These are phyloP conservation scores for Gymnoscelis rufifasciata DNA, from an alignment of 2,888 invertebrate genomes.

Conservation along the genomic window DNA sequence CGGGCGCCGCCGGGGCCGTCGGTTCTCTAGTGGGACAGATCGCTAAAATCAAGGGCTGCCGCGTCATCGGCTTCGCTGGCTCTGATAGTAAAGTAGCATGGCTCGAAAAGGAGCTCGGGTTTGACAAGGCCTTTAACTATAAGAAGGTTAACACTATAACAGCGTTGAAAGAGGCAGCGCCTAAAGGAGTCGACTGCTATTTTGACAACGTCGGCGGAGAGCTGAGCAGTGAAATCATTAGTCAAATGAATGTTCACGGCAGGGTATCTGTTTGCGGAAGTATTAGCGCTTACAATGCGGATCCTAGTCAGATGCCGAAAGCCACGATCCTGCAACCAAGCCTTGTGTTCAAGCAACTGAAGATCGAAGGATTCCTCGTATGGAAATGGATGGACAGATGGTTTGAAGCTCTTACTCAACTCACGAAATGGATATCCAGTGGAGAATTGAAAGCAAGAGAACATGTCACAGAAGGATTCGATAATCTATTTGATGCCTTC, in stretches of 20 bases:
- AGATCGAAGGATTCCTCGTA: conserved; percentile 80
- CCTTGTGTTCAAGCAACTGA: conserved; percentile 65
- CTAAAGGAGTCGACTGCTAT: conserved; percentile 85
- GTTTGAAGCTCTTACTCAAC: conserved; percentile 78
- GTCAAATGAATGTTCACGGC: conserved; percentile 80
- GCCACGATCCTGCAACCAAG: conserved; percentile 71
- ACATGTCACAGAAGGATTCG: conserved; percentile 84
- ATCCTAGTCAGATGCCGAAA: conserved; percentile 16
- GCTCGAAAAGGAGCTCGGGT: conserved; percentile 81
- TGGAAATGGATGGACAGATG: conserved; percentile 75
- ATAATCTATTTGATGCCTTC: conserved; percentile 83
- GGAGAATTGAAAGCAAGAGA: conserved; percentile 83
- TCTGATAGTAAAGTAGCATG: conserved; percentile 83
- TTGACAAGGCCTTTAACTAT: conserved; percentile 85
- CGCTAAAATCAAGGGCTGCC: conserved; percentile 83
- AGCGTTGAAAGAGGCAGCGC: conserved; percentile 80
- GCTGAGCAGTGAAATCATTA: conserved; percentile 77
- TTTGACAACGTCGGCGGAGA: conserved; percentile 88
- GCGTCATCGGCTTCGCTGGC: conserved; percentile 53
- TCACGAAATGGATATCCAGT: conserved; percentile 80
- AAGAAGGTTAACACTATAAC: conserved; percentile 78
- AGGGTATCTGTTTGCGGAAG: conserved; percentile 75
- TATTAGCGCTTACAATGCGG: conserved; percentile 54
- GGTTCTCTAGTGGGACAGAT: conserved; percentile 59
- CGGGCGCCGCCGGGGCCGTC: conserved; percentile 87